Percentiles rank a stretch among this genome's conserved stretches.
Evolutionary conservation across 37 sponge, comb jelly and placozoan genomes (phyloP).

Genomic region (Amphimedon queenslandica): DNA sequence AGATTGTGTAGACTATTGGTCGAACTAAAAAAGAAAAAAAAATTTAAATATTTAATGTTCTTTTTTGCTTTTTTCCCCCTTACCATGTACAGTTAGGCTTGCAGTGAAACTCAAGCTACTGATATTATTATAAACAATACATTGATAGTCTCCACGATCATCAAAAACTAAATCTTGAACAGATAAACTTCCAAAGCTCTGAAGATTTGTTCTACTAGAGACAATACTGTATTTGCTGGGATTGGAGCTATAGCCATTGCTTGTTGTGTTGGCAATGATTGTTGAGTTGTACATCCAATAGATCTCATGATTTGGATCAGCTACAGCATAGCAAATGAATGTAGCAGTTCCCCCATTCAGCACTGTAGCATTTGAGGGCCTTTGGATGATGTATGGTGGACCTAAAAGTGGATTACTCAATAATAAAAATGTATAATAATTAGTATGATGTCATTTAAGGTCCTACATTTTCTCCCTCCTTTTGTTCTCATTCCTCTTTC

Average conservation of each 20-base stretch:
- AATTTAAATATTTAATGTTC: background rate
- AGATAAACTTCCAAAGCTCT: constrained; percentile 57
- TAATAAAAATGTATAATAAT: background rate
- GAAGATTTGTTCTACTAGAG: too few relatives aligned
- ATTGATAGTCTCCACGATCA: constrained; percentile 61
- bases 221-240: background rate
- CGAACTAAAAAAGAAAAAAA: constrained; percentile 34
- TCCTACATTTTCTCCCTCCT: too few relatives aligned
- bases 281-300: constrained; percentile 32
- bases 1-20: constrained; percentile 35
- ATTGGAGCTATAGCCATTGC: constrained; percentile 20
- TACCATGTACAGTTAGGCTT: constrained; percentile 70
- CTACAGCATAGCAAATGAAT: constrained; percentile 41
- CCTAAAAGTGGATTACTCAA: constrained; percentile 22
- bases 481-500: too few relatives aligned
- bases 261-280: constrained; percentile 8
- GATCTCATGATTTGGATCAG: constrained; percentile 37
- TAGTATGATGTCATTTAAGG: too few relatives aligned
- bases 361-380: constrained; percentile 32
- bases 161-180: constrained; percentile 35
- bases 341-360: constrained; percentile 23
- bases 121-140: constrained; percentile 33
- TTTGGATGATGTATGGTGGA: constrained; percentile 31
- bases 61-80: background rate
- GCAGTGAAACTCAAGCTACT: constrained; percentile 12